phyloP scores from a whole-genome alignment of 2,113 vertebrate species.

The Solenodon paradoxus region DNA sequence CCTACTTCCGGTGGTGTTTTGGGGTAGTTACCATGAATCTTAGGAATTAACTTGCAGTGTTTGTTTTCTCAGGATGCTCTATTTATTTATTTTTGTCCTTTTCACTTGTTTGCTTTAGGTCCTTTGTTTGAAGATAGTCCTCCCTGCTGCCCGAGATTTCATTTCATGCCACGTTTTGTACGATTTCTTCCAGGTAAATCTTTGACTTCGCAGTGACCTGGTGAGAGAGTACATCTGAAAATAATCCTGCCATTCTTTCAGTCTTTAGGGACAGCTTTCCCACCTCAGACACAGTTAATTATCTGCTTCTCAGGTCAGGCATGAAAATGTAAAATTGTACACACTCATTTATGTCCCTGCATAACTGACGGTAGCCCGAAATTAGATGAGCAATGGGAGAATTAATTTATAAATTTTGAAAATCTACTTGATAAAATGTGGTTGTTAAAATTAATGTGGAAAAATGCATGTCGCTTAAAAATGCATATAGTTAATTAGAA shows the following conservation, averaged over 20 bases:
- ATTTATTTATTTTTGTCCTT: slow-evolving; percentile 15
- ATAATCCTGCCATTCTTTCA: slow-evolving; percentile 10
- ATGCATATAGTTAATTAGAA: not conserved
- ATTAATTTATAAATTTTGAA: slow-evolving; percentile 36
- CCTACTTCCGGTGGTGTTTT: not conserved
- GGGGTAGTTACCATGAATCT: slow-evolving; percentile 23
- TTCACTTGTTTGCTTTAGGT: slow-evolving; percentile 81
- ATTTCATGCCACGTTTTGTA: slow-evolving; percentile 99
- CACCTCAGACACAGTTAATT: not conserved
- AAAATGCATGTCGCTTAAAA: slow-evolving; percentile 6
- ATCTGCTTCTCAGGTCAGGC: not conserved
- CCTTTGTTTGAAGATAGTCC: slow-evolving; percentile 86
- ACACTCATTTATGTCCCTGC: not conserved
- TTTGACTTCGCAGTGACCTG: slow-evolving; percentile 45
- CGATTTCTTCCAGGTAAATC: slow-evolving; percentile 94
- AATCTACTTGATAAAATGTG: slow-evolving; percentile 25
- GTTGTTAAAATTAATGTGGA: not conserved
- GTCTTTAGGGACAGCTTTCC: not conserved
- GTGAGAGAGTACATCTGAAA: slow-evolving; percentile 22
- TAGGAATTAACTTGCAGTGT: slow-evolving; percentile 19
- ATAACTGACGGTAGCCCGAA: not conserved
- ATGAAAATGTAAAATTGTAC: not conserved
- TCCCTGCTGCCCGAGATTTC: slow-evolving; percentile 91
- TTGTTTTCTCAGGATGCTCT: not conserved
- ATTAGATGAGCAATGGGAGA: not conserved